A percentile compares a stretch with the other conserved stretches of the same genome.
phyloP scores from a whole-genome alignment of 2,113 vertebrate genomes.

The Lagopus leucura region DNA sequence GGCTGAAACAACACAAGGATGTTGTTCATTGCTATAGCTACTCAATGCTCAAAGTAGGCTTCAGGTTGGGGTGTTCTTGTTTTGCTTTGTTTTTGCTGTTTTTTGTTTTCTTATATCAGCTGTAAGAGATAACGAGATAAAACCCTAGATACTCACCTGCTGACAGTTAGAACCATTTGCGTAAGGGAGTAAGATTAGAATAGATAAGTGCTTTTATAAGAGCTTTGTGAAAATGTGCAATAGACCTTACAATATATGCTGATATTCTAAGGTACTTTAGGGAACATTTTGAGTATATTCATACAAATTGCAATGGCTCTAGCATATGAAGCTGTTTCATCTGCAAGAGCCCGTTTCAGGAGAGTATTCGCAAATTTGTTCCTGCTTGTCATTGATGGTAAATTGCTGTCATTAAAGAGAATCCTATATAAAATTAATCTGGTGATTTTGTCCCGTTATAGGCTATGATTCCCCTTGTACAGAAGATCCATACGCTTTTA shows the following conservation, averaged over 20 bases:
- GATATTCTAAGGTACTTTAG: conserved; percentile 22
- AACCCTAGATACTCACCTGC: neutral
- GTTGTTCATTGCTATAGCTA: neutral
- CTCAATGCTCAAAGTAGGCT: neutral
- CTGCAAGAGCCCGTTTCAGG: conserved; percentile 13
- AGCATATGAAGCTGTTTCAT: neutral
- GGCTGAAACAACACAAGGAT: neutral
- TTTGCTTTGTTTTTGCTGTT: neutral
- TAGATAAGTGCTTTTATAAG: conserved; percentile 41
- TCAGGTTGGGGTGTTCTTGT: neutral
- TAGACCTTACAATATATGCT: conserved; percentile 23
- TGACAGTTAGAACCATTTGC: neutral
- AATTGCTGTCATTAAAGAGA: conserved; percentile 27
- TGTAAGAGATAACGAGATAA: neutral
- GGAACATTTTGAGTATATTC: conserved; percentile 8
- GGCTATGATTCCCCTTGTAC: neutral
- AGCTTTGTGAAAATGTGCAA: conserved; percentile 13
- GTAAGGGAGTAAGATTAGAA: neutral
- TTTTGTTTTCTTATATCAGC: neutral
- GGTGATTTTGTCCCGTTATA: neutral
- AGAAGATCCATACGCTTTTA: neutral
- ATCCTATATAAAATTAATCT: neutral
- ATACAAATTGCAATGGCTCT: conserved; percentile 8
- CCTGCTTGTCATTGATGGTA: neutral
- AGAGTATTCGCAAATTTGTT: conserved; percentile 41